Percentiles rank a stretch among this genome's conserved stretches.
These are phyloP conservation scores for Nyctibius grandis DNA, from an alignment of 2,797 vertebrate genomes.

Conservation along the genomic window DNA sequence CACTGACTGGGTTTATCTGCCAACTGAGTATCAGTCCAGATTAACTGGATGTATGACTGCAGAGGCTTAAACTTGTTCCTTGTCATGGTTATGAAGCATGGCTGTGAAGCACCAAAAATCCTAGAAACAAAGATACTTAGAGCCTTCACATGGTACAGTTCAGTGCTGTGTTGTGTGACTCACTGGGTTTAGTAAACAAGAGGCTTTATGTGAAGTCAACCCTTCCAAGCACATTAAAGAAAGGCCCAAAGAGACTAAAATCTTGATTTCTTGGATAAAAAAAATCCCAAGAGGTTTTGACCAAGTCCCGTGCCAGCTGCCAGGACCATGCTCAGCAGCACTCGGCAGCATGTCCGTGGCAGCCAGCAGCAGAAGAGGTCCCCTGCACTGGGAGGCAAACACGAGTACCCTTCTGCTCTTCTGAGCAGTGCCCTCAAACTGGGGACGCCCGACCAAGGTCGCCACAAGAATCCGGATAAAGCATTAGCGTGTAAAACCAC, in stretches of 20 bases:
- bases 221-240: neutral
- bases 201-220: neutral
- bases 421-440: neutral
- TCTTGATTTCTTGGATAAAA: neutral
- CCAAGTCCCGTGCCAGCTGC: neutral
- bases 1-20: neutral
- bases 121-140: neutral
- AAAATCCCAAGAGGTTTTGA: neutral
- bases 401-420: neutral
- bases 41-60: neutral
- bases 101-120: neutral
- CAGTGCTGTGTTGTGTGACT: fast-evolving
- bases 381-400: neutral
- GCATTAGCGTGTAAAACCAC: neutral
- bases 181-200: neutral
- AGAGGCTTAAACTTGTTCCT: neutral
- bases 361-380: neutral
- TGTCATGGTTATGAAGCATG: neutral
- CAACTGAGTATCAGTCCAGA: neutral
- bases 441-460: fast-evolving
- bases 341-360: neutral
- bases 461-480: neutral
- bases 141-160: neutral
- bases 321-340: neutral
- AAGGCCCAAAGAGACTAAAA: neutral